These are phyloP conservation scores for Acrocyrtus sp. DNA, from an alignment of 2,888 invertebrate species.

Conservation along the genomic window DNA sequence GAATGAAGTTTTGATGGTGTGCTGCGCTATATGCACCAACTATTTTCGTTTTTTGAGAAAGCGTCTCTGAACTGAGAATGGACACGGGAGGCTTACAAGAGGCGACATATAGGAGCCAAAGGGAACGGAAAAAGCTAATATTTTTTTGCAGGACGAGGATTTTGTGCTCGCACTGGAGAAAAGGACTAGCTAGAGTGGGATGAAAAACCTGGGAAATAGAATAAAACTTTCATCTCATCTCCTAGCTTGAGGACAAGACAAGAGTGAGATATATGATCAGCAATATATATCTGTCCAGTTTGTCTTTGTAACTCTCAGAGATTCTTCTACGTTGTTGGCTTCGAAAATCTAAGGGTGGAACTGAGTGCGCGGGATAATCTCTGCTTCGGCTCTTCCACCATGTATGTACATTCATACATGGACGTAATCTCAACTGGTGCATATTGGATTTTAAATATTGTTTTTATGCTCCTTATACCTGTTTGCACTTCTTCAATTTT, in stretches of 20 bases:
- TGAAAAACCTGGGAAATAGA: slow-evolving; percentile 41
- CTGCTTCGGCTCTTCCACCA: not conserved
- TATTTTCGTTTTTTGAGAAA: too few species aligned
- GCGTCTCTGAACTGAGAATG: not conserved
- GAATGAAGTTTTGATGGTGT: slow-evolving; percentile 3
- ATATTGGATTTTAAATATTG: too few species aligned
- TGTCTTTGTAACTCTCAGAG: slow-evolving; percentile 47
- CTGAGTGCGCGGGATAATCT: too few species aligned
- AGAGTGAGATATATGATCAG: slow-evolving; percentile 57
- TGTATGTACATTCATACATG: too few species aligned
- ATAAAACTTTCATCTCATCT: slow-evolving; percentile 49
- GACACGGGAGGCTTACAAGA: slow-evolving; percentile 1
- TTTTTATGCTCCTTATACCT: slow-evolving; percentile 1
- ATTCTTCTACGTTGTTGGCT: slow-evolving; percentile 31
- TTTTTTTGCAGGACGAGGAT: slow-evolving; percentile 4
- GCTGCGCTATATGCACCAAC: not conserved
- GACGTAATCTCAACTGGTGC: not conserved
- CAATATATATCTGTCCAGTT: slow-evolving; percentile 55
- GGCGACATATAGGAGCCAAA: slow-evolving; percentile 26
- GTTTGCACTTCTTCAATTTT: not conserved
- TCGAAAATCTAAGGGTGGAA: slow-evolving; percentile 18
- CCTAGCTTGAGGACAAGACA: slow-evolving; percentile 50
- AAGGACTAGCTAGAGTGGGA: slow-evolving; percentile 3
- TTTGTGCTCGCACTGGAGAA: slow-evolving; percentile 8
- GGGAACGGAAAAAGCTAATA: slow-evolving; percentile 34